phyloP scores from a whole-genome alignment of 1,140 invertebrate species.

The Stratiolaelaps scimitus region DNA sequence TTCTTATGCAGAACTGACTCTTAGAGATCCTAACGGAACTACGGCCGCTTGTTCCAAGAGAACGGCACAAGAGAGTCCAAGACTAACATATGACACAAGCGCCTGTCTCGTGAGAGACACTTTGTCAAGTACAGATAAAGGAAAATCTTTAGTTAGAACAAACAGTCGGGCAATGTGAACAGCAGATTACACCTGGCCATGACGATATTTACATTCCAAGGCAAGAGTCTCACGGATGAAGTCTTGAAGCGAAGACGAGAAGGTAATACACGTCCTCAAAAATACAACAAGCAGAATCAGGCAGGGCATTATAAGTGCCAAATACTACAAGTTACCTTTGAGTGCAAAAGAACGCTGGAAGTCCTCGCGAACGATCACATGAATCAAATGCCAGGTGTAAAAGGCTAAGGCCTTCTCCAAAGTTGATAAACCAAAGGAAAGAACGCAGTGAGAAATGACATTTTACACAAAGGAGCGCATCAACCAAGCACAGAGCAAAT shows the following conservation, averaged over 20 bases:
- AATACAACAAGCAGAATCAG: conserved; percentile 1
- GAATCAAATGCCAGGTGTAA: too few species aligned
- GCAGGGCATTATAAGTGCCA: too few species aligned
- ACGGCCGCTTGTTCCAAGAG: conserved; percentile 4
- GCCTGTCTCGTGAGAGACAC: background rate
- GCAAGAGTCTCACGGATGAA: background rate
- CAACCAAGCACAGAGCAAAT: too few species aligned
- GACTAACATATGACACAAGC: background rate
- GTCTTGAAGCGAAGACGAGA: background rate
- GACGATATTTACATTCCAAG: background rate
- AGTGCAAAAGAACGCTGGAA: too few species aligned
- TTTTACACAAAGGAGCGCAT: too few species aligned
- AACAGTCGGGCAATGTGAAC: background rate
- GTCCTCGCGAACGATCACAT: too few species aligned
- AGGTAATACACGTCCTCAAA: background rate
- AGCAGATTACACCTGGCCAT: background rate
- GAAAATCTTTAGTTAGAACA: background rate
- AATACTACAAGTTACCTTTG: too few species aligned
- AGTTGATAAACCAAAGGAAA: too few species aligned
- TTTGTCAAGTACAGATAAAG: background rate
- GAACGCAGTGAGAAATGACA: too few species aligned
- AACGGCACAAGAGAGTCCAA: background rate
- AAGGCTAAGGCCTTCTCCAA: too few species aligned
- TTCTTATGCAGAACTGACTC: too few species aligned
- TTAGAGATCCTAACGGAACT: background rate